Conservation (phyloP, 2,113 vertebrate species). For the Prochilodus magdalenae region DNA sequence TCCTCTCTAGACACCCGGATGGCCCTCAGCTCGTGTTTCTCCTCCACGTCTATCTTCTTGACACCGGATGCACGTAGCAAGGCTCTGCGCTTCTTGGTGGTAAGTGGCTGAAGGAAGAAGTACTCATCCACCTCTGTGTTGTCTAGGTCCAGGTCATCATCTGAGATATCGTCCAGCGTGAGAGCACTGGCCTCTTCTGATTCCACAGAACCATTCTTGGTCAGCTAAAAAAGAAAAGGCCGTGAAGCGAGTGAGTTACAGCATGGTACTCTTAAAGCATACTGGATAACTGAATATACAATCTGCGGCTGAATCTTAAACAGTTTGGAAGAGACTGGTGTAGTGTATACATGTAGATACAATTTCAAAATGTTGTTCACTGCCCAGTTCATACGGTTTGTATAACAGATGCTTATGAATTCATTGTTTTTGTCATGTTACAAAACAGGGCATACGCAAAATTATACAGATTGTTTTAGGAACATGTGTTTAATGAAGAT, state of each 20-base stretch:
- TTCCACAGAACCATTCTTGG: constrained; percentile 94
- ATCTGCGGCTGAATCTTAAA: not conserved
- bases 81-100: constrained; percentile 92
- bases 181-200: constrained; percentile 93
- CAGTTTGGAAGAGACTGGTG: too few species aligned
- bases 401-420: not conserved
- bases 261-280: not conserved
- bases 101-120: constrained; percentile 96
- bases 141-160: constrained; percentile 97
- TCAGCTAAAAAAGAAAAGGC: constrained; percentile 80
- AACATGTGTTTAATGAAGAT: too few species aligned
- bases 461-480: too few species aligned
- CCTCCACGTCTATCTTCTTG: constrained; percentile 97
- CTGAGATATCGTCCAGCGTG: constrained; percentile 95
- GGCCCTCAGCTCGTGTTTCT: constrained; percentile 94
- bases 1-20: constrained; percentile 96
- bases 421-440: too few species aligned
- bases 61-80: constrained; percentile 93
- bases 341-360: too few species aligned
- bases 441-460: too few species aligned
- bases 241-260: constrained; percentile 11
- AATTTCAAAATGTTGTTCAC: too few species aligned
- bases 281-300: not conserved
- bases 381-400: too few species aligned
- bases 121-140: constrained; percentile 99